These are phyloP conservation scores for Staurois parvus DNA, from an alignment of 2,797 vertebrate genomes.

Conservation along the genomic window DNA sequence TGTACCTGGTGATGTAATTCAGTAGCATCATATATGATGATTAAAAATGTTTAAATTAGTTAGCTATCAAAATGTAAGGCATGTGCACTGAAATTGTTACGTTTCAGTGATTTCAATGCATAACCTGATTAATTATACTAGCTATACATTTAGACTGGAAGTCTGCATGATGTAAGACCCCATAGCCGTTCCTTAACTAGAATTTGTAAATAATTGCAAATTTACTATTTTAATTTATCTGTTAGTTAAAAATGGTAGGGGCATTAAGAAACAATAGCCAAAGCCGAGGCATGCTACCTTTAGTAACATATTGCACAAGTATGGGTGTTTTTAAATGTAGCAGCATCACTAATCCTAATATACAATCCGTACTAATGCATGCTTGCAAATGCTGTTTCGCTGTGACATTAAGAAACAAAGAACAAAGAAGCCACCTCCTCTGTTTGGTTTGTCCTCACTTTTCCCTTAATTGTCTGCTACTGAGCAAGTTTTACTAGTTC, in stretches of 20 bases:
- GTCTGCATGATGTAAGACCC: not conserved
- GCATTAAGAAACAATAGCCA: not conserved
- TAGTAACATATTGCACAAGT: conserved; percentile 3
- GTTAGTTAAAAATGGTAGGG: not conserved
- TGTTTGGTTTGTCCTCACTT: conserved; percentile 52
- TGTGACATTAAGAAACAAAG: conserved; percentile 66
- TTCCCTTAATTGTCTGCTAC: conserved; percentile 32
- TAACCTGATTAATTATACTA: not conserved
- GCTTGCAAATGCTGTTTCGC: conserved; percentile 71
- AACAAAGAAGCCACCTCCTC: conserved; percentile 63
- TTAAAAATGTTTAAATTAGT: not conserved
- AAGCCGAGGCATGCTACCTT: not conserved
- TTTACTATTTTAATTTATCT: not conserved
- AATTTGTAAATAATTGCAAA: not conserved
- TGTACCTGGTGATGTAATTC: not conserved
- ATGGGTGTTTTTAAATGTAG: conserved; percentile 12
- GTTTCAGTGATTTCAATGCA: no score
- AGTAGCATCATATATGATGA: not conserved
- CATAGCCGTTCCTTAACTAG: not conserved
- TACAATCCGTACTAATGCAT: conserved; percentile 70
- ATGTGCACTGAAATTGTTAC: not conserved
- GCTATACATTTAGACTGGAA: not conserved
- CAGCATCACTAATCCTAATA: conserved; percentile 76
- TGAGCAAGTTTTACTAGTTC: conserved; percentile 9
- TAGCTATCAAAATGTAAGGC: not conserved